Percentiles rank a stretch among this genome's conserved stretches.
phyloP scores from a whole-genome alignment of 2,113 vertebrate genomes.

The Rhynchomys soricoides region DNA sequence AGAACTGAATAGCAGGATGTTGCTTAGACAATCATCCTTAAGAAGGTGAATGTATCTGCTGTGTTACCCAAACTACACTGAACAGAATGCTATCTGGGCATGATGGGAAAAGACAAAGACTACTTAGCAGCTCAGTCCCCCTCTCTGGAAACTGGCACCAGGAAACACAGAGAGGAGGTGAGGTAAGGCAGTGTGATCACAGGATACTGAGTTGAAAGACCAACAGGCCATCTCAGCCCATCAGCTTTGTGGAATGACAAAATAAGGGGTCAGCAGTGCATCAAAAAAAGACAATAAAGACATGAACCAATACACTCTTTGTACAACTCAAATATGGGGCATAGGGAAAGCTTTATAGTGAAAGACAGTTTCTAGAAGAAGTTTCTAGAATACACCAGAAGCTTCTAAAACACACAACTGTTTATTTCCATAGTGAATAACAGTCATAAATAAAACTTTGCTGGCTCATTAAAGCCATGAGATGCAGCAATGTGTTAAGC shows the following conservation, averaged over 20 bases:
- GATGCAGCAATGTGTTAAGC: neutral
- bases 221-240: neutral
- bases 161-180: neutral
- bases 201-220: neutral
- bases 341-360: neutral
- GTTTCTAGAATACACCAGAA: neutral
- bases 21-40: neutral
- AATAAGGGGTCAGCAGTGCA: neutral
- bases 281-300: constrained; percentile 29
- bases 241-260: constrained; percentile 27
- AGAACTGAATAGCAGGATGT: neutral
- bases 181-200: neutral
- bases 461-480: neutral
- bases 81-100: neutral
- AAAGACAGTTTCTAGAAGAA: neutral
- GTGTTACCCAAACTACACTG: neutral
- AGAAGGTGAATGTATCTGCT: neutral
- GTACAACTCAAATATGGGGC: neutral
- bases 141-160: neutral
- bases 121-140: neutral
- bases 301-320: neutral
- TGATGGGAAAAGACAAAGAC: neutral
- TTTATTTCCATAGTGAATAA: neutral
- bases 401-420: constrained; percentile 20
- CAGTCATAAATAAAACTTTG: constrained; percentile 3